Evolutionary conservation across 2,113 vertebrate genomes (phyloP), one percentile per base, ranked within the genome.

Genomic region (Catagonus wagneri): DNA sequence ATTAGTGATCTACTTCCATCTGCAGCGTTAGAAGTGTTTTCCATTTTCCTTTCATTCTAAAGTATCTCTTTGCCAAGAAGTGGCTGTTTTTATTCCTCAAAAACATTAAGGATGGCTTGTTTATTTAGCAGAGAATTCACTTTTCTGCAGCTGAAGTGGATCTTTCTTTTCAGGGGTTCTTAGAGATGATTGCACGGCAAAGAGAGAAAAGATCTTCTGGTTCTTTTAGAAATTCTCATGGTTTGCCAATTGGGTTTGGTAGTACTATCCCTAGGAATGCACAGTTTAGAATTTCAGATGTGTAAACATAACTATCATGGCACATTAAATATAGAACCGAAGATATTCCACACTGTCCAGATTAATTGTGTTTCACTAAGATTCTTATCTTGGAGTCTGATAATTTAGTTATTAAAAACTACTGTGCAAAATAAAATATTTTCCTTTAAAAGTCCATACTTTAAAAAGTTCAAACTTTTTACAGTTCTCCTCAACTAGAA

Each of bases 11-110:
- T 66, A 74, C 63, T 96, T 84, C 36, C n/a, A 60, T 93, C 34
- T 75, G 75, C 34, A 61, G 27, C 25, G 2, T 86, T 71, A 50
- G 16, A 74, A 92, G 79, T 89, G 54, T 83, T 87, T 95, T 89
- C 83, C 22, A 90, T 74, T 44, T 83, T 94, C 39, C 32, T 85
- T 78, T 68, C 32, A 94, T 66, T 93, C 69, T 94, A 87, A 87
- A 96, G 63, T n/a, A 83, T 54, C 65, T 94, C 58, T 95, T 93
- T 97, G 36, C 36, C 83, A 93, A 94, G 58, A 95, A 97, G 94
- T 92, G 50, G 69, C 34, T 68, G 76, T 86, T 95, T 93, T 94
- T 86, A 52, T 79, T 94, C 34, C 71, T 94, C 80, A 90, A 15
- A 90, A 95, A 92, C 58, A 92, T 92, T 92, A 75, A 80, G 75